Percentiles rank a stretch among this genome's conserved stretches.
Conservation (phyloP, 1,140 invertebrate genomes). For the Meteorus sp. region DNA sequence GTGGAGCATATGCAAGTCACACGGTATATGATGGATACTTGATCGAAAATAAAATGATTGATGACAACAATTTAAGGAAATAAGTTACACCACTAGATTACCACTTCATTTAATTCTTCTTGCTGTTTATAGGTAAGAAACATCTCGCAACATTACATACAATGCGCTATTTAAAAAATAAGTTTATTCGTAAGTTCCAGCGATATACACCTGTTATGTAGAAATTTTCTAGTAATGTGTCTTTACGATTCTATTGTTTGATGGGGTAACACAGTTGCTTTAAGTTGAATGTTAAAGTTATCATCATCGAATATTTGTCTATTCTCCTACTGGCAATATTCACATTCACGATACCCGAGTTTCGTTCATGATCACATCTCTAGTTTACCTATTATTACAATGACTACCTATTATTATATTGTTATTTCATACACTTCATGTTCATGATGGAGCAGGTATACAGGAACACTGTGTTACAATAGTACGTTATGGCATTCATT, state of each 20-base stretch:
- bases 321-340: slow-evolving; percentile 28
- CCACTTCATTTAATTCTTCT: too few species aligned
- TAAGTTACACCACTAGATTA: too few species aligned
- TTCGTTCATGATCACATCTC: slow-evolving; percentile 23
- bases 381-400: slow-evolving; percentile 10
- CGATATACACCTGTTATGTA: slow-evolving; percentile 54
- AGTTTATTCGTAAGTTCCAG: slow-evolving; percentile 57
- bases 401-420: slow-evolving; percentile 3
- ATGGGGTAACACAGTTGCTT: slow-evolving; percentile 40
- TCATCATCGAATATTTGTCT: slow-evolving; percentile 25
- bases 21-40: too few species aligned
- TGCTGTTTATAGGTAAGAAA: too few species aligned
- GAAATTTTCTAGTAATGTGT: slow-evolving; percentile 42
- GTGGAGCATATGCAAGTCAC: too few species aligned
- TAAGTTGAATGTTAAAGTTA: slow-evolving; percentile 19
- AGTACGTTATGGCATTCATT: background rate
- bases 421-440: too few species aligned
- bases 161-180: too few species aligned
- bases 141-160: too few species aligned
- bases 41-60: too few species aligned
- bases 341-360: slow-evolving; percentile 33
- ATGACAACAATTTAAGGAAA: too few species aligned
- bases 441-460: slow-evolving; percentile 3
- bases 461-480: slow-evolving; percentile 11
- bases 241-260: slow-evolving; percentile 9